Conservation (phyloP, 2,797 vertebrate genomes). For the Garrulus glandarius region DNA sequence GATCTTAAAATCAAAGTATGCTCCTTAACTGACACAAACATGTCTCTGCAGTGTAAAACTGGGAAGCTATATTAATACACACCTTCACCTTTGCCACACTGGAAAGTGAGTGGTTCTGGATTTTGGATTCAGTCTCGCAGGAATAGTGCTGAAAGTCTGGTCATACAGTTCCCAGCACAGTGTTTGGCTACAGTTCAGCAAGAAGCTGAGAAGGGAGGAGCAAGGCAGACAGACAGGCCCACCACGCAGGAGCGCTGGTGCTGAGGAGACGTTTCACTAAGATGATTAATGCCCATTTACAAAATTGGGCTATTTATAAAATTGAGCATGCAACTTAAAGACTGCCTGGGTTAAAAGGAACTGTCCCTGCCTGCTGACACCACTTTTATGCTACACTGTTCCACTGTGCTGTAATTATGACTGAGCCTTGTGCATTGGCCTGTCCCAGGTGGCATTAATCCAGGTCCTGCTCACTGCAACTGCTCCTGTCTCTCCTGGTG, state of each 20-base stretch:
- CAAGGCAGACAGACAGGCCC: neutral
- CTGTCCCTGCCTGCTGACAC: conserved; percentile 3
- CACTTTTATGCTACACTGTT: neutral
- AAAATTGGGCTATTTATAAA: conserved; percentile 49
- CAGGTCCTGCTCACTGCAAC: neutral
- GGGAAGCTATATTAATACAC: neutral
- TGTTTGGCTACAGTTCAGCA: neutral
- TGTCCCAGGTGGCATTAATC: conserved; percentile 17
- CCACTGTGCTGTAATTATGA: neutral
- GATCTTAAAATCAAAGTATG: conserved; percentile 35
- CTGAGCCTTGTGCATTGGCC: neutral
- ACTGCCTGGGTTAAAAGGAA: conserved; percentile 21
- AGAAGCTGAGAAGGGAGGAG: neutral
- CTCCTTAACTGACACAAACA: neutral
- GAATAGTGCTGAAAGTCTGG: neutral
- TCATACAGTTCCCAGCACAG: neutral
- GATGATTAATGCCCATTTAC: conserved; percentile 53
- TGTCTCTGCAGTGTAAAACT: neutral
- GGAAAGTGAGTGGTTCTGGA: neutral
- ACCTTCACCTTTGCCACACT: conserved; percentile 5
- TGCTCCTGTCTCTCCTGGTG: neutral
- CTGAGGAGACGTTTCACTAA: neutral
- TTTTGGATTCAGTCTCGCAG: neutral
- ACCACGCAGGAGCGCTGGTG: rapidly evolving
- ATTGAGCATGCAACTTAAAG: conserved; percentile 25